Base-by-base conservation (phyloP, 2,113 vertebrate genomes). In the Arenaria interpres region DNA sequence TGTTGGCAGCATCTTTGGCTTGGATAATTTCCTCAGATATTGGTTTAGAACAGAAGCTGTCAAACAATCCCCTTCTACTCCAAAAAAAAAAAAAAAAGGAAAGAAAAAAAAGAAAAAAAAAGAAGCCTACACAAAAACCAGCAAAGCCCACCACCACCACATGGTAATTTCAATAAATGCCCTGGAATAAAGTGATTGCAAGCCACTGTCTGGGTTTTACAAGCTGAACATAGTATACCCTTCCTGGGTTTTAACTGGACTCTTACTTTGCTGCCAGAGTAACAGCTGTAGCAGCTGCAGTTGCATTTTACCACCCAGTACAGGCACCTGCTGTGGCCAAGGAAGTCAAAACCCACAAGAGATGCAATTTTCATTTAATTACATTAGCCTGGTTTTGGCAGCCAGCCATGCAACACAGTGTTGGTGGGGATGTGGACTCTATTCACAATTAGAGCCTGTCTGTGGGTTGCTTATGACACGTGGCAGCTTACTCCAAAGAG, bases 211-310 rank as follows among this genome's bases (percentile, higher is more conserved):
- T 74, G 33, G 77, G 88, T 41, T 92, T 96, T 95, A 78, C 80
- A 84, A 95, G 78, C 2, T 91, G 96, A 96, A 96, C 94, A 90
- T 75, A 97, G 82, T 62, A 87, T 89, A 92, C 90, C 51, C 89
- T 96, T 91, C 45, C 90, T 80, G 91, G 94, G 80, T 89, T 97
- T 97, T 96, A 95, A 43, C 93, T 94, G 89, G 87, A 32, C 79
- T 88, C 63, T 67, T 75, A 69, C 82, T 94, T 63, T 85, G 88
- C 79, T 97, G 95, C 96, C 96, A 97, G 79, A 90, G 50, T 71
- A 96, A 97, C 97, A 98, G 97, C 97, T 97, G 97, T 88, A 97
- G 96, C 97, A 98, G 97, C 96, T 97, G 97, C 96, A 88, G 88
- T 89, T 82, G 93, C 35, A 43, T 90, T 94, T 93, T 92, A 93